Base-by-base conservation (phyloP, 2,888 invertebrate genomes). In the Volucella inflata region DNA sequence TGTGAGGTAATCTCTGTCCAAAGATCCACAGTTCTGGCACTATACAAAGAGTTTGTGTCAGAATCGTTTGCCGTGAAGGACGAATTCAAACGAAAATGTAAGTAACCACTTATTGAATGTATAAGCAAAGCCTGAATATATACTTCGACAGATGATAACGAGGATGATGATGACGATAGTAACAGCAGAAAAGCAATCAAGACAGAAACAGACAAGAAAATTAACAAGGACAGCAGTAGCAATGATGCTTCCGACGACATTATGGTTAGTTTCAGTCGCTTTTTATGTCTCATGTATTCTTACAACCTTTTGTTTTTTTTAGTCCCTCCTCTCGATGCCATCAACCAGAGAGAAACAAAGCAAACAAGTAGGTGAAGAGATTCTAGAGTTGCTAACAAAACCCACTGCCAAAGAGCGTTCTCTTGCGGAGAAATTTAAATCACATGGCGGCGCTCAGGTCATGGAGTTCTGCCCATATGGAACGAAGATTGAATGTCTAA, bases 381-480 rank as follows among this genome's bases (percentile, higher is more conserved):
- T 99, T 74, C 93, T 98, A 89, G 98, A 98, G 90, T 93, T 99
- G 14, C 92, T 99, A 0, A 98, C 98, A 88, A 98, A 98, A 91
- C 98, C 98, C 9, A 98, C 98, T 0, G 98, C 98, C 0, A 99
- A 99, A 91, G 98, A 99, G 92, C 95, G 96, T 89, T 98, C 97
- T 0, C 93, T 99, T n/a, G 97, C 98, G 0, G 98, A 99, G 92
- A 95, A 98, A 89, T 99, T 99, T 91, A 95, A 97, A 89, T 98
- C 98, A 14, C 98, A 98, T 93, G 98, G 98, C 89, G 98, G 97
- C 88, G 96, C 96, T 0, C 96, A 97, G 91, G 96, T 97, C 4
- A 97, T 96, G 95, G 98, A 99, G 92, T 99, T 98, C 92, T 99
- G 99, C 91, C 97, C 98, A 0, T 97, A 98, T 92, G 98, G 98